Percentiles rank a stretch among this genome's conserved stretches.
These are phyloP conservation scores for Andrena flavipes DNA, from an alignment of 2,888 invertebrate genomes.

Conservation along the genomic window DNA sequence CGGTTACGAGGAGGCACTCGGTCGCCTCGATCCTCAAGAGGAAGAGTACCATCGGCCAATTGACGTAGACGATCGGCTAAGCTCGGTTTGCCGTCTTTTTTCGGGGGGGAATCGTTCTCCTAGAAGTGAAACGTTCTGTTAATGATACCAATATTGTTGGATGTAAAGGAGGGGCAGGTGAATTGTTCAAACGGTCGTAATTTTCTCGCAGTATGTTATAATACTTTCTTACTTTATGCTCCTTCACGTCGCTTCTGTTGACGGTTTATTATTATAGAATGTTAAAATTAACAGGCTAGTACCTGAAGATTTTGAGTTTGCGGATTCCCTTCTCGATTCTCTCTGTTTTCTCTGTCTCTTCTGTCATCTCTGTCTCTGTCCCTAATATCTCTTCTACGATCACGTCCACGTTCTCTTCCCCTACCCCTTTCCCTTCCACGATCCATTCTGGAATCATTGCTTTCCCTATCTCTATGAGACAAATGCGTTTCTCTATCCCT, in stretches of 20 bases:
- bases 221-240: too few species aligned
- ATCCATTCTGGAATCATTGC: slow-evolving; percentile 74
- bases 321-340: slow-evolving; percentile 74
- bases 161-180: too few species aligned
- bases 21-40: slow-evolving; percentile 79
- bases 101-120: slow-evolving; percentile 64
- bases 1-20: slow-evolving; percentile 43
- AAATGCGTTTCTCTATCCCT: slow-evolving; percentile 77
- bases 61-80: slow-evolving; percentile 83
- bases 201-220: too few species aligned
- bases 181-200: too few species aligned
- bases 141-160: too few species aligned
- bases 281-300: slow-evolving; percentile 5
- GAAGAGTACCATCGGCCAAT: slow-evolving; percentile 83
- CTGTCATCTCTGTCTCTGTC: slow-evolving; percentile 80
- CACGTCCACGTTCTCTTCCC: slow-evolving; percentile 79
- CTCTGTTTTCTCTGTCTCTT: slow-evolving; percentile 76
- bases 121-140: slow-evolving; percentile 18
- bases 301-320: slow-evolving; percentile 55
- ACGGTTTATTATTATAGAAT: slow-evolving; percentile 6
- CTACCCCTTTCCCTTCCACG: slow-evolving; percentile 81
- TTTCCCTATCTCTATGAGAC: slow-evolving; percentile 75
- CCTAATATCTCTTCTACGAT: slow-evolving; percentile 78
- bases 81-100: slow-evolving; percentile 82
- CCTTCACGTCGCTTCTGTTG: not conserved